Percentiles rank a stretch among this genome's conserved stretches.
These are phyloP conservation scores for Drosophila quasianomalipes DNA, from an alignment of 2,888 invertebrate species.

Conservation along the genomic window DNA sequence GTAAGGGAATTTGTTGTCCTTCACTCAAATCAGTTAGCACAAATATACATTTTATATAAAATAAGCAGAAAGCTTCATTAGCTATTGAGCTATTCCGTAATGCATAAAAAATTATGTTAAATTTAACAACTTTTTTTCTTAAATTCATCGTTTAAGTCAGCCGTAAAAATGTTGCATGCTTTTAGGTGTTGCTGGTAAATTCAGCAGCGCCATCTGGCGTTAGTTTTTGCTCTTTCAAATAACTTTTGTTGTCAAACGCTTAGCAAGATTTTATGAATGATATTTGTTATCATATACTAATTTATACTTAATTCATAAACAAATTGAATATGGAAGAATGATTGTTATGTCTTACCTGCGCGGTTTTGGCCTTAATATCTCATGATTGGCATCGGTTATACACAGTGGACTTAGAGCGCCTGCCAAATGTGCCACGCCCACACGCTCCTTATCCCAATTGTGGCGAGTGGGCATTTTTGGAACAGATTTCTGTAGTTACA, in stretches of 20 bases:
- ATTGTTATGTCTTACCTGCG: constrained; percentile 88
- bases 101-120: neutral
- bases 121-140: neutral
- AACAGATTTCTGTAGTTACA: constrained; percentile 2
- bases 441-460: constrained; percentile 85
- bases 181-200: constrained; percentile 14
- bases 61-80: neutral
- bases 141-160: neutral
- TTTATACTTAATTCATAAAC: neutral
- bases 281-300: neutral
- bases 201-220: constrained; percentile 30
- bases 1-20: neutral
- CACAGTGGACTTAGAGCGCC: constrained; percentile 89
- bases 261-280: neutral
- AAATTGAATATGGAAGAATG: neutral
- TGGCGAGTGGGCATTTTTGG: constrained; percentile 82
- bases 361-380: constrained; percentile 94
- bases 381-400: constrained; percentile 91
- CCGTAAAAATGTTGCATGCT: constrained; percentile 37
- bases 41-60: neutral
- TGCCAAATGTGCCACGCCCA: constrained; percentile 87
- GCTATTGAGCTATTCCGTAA: neutral
- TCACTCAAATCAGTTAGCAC: neutral
- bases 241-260: neutral
- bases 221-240: constrained; percentile 1